Base-by-base conservation (phyloP, 1,140 invertebrate genomes). In the Globodera ellingtonae region DNA sequence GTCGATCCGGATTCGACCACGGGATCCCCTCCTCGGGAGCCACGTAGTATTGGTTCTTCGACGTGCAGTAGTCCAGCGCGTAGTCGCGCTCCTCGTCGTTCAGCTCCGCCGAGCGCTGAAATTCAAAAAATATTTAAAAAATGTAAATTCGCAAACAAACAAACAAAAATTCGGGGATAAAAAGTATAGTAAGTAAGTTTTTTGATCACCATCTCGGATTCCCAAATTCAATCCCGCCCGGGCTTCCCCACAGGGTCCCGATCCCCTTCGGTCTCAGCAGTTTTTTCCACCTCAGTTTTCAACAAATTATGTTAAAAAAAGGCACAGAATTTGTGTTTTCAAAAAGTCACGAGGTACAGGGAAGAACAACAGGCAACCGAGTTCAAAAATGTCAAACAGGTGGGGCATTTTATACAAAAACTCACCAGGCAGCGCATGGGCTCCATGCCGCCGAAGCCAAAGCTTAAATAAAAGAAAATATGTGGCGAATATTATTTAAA, bases 1-100 rank as follows among this genome's bases (percentile, higher is more conserved):
- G 65, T 4, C 85, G 78, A 47, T 87, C 86, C 15, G 81, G 70
- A 52, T 77, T 65, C 2, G 83, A 72, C 46, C 75, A 72, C 7
- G 85, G 85, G 52, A 86, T 86, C 18, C 82, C 82, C 13, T 84
- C 72, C 18, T 84, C 72, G 21, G 83, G 80, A 15, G 85, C 84
- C 35, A 86, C 78, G 80, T 84, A 86, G 79, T 84, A 86, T 6
- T 81, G 67, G 52, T 86, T 87, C 48, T 87, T 83, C 59, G 84
- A 83, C 65, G 82, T 82, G 72, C 85, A 86, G 72, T 86, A 79
- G 24, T 79, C 78, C 6, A 79, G 48, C 15, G 78, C 78, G 48
- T 79, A 79, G n/a, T 79, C 74, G 8, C 69, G n/a, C 48, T 79
- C 78, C 24, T 79, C 67, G 18, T 79, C 78, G 6, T 79, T 79